phyloP scores from a whole-genome alignment of 2,797 vertebrate species.

The Pseudotriccus pelzelni region DNA sequence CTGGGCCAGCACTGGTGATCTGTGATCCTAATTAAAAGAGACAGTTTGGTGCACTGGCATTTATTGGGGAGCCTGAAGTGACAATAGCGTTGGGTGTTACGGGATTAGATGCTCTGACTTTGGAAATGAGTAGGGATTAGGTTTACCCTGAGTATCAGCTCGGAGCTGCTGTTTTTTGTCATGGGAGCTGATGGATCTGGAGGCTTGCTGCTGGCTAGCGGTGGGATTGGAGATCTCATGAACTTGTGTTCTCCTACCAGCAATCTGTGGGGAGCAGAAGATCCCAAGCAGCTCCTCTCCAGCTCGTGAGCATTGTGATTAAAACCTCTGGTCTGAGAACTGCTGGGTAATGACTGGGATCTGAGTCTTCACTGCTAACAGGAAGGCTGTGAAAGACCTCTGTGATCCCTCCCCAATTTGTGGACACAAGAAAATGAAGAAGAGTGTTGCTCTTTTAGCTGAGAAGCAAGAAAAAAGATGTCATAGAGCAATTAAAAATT shows the following conservation, averaged over 20 bases:
- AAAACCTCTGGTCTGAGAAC: neutral
- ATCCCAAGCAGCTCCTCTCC: neutral
- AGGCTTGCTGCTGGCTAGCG: neutral
- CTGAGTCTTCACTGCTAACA: neutral
- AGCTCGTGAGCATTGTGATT: neutral
- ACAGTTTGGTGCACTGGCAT: constrained; percentile 55
- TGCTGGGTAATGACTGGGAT: neutral
- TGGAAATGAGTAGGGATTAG: constrained; percentile 60
- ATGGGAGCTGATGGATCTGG: constrained; percentile 17
- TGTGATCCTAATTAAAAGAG: constrained; percentile 66
- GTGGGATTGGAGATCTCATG: constrained; percentile 14
- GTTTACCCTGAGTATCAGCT: constrained; percentile 46
- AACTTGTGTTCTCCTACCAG: constrained; percentile 14
- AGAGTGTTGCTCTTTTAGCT: neutral
- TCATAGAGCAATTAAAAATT: constrained; percentile 3
- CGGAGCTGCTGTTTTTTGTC: neutral
- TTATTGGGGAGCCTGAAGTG: constrained; percentile 38
- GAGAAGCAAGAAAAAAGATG: neutral
- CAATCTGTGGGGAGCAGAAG: neutral
- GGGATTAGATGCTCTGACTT: constrained; percentile 57
- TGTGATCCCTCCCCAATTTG: neutral
- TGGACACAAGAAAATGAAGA: neutral
- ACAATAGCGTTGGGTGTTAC: constrained; percentile 45
- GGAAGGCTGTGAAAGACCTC: neutral
- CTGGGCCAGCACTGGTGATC: neutral